Conservation (phyloP, 2,888 invertebrate genomes). For the Synanthedon andrenaeformis region DNA sequence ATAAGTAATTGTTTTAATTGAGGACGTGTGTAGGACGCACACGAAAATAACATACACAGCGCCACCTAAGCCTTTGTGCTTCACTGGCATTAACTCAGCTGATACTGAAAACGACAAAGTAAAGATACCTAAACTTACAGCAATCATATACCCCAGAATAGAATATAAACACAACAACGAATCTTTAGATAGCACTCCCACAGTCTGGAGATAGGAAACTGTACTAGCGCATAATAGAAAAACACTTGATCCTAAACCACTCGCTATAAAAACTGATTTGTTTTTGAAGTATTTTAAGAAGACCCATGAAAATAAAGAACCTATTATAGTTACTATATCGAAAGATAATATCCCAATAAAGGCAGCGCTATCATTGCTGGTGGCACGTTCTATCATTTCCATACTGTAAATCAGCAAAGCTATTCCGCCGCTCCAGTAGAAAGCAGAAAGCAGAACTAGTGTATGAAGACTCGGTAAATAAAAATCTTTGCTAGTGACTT, state of each 20-base stretch:
- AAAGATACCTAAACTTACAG: conserved; percentile 7
- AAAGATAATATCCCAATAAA: conserved; percentile 5
- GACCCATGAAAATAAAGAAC: conserved; percentile 3
- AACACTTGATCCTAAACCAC: neutral
- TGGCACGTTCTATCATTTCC: conserved; percentile 9
- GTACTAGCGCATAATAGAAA: neutral
- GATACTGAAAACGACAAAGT: conserved; percentile 7
- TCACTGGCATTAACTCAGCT: conserved; percentile 14
- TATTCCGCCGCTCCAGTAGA: conserved; percentile 12
- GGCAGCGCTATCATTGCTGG: conserved; percentile 8
- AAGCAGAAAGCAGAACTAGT: conserved; percentile 8
- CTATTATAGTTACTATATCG: neutral
- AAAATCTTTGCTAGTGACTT: conserved; percentile 10
- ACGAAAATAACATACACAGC: conserved; percentile 8
- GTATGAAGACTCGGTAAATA: conserved; percentile 13
- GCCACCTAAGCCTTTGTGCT: conserved; percentile 11
- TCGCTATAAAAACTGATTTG: conserved; percentile 8
- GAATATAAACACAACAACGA: conserved; percentile 9
- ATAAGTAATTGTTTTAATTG: conserved; percentile 12
- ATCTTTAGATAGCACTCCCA: conserved; percentile 5
- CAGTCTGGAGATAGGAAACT: neutral
- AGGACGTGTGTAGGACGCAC: conserved; percentile 7
- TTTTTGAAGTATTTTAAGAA: conserved; percentile 10
- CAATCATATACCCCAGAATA: conserved; percentile 7
- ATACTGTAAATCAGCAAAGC: conserved; percentile 11